These are phyloP conservation scores for Eulemur macaco DNA, from an alignment of 2,113 vertebrate species.

Conservation along the genomic window DNA sequence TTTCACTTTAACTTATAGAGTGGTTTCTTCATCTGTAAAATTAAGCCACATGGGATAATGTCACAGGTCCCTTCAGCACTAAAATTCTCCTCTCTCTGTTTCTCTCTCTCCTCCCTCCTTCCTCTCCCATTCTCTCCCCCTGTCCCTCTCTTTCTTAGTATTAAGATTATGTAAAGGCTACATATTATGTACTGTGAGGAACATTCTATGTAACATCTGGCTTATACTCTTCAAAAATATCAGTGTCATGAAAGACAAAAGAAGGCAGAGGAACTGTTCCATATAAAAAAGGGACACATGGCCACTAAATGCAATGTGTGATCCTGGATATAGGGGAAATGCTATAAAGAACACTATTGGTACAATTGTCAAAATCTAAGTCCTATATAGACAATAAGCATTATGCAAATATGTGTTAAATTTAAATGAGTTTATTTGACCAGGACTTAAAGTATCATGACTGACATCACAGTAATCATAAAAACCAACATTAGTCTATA, in stretches of 20 bases:
- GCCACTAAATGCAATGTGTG: neutral
- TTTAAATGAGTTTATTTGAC: slow-evolving; percentile 18
- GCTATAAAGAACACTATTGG: neutral
- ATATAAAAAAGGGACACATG: neutral
- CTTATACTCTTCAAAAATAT: slow-evolving; percentile 13
- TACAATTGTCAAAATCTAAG: neutral
- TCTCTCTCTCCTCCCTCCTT: neutral
- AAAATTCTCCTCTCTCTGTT: neutral
- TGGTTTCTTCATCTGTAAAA: slow-evolving; percentile 25
- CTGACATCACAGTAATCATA: neutral
- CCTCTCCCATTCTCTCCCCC: neutral
- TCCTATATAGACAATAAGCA: neutral
- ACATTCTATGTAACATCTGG: neutral
- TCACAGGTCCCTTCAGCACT: neutral
- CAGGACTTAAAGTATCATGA: neutral
- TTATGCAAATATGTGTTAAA: neutral
- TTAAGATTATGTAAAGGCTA: neutral
- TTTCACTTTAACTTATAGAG: slow-evolving; percentile 5
- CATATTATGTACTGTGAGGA: neutral
- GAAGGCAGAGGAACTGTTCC: neutral
- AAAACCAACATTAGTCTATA: slow-evolving; percentile 17
- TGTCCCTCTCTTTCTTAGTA: neutral
- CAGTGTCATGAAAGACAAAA: slow-evolving; percentile 10
- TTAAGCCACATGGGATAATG: slow-evolving; percentile 12
- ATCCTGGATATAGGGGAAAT: neutral